Evolutionary conservation across 2,888 invertebrate species (phyloP).

Genomic region (Cryptosula pallasiana): DNA sequence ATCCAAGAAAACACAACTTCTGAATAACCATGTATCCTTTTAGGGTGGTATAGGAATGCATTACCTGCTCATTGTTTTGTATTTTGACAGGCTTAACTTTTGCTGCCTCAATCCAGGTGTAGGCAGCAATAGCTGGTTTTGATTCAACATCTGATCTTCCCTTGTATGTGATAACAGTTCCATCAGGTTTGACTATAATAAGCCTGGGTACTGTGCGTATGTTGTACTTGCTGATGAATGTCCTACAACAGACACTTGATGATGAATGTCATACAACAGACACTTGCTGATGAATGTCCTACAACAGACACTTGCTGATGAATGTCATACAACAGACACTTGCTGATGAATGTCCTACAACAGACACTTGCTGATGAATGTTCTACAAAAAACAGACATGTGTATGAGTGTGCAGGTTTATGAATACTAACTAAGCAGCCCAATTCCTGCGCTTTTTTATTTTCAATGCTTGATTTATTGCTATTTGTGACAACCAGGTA

Average conservation of each 20-base stretch:
- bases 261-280: too few species aligned
- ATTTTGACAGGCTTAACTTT: slow-evolving; percentile 5
- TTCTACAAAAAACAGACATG: too few species aligned
- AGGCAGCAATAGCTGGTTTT: slow-evolving; percentile 31
- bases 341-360: slow-evolving; percentile 48
- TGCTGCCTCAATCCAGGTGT: slow-evolving; percentile 30
- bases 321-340: too few species aligned
- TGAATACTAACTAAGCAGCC: too few species aligned
- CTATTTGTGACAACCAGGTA: too few species aligned
- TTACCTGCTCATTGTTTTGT: too few species aligned
- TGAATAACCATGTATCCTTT: too few species aligned
- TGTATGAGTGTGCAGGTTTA: too few species aligned
- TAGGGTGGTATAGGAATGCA: too few species aligned
- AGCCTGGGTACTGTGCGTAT: slow-evolving; percentile 55
- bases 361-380: not conserved
- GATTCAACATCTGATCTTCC: slow-evolving; percentile 54
- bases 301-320: slow-evolving; percentile 27
- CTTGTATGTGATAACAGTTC: slow-evolving; percentile 49
- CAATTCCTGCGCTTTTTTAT: too few species aligned
- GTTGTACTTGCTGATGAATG: slow-evolving; percentile 49
- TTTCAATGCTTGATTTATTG: too few species aligned
- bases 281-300: slow-evolving; percentile 52
- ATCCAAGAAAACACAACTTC: too few species aligned
- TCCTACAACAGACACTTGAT: slow-evolving; percentile 36
- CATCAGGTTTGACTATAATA: slow-evolving; percentile 53